A percentile compares a stretch with the other conserved stretches of the same genome.
Conservation (phyloP, 2,888 invertebrate species). For the Amphipyra berbera region DNA sequence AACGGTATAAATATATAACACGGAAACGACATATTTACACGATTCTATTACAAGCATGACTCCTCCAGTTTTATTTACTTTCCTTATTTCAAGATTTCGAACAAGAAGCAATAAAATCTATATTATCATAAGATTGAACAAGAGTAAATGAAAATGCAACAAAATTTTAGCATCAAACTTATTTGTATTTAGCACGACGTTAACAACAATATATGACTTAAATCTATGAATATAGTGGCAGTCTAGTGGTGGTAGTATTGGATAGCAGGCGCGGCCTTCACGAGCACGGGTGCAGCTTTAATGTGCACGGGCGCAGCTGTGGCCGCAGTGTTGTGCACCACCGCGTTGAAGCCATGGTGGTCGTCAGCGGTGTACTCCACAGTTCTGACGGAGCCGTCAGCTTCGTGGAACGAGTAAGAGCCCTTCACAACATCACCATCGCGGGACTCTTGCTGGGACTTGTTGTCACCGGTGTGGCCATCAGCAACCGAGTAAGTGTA, state of each 20-base stretch:
- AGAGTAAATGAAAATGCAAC: conserved; percentile 2
- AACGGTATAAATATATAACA: no score
- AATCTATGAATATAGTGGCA: conserved; percentile 13
- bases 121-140: neutral
- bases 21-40: no score
- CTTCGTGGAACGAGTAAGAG: conserved; percentile 83
- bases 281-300: conserved; percentile 62
- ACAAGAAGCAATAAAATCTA: no score
- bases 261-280: conserved; percentile 64
- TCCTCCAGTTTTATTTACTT: no score
- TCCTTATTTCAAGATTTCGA: no score
- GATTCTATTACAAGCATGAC: no score
- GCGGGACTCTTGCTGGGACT: conserved; percentile 83
- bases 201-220: conserved; percentile 52
- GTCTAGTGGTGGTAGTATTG: conserved; percentile 74
- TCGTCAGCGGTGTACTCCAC: conserved; percentile 87
- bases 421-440: conserved; percentile 87
- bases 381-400: conserved; percentile 85
- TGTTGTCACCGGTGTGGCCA: conserved; percentile 87
- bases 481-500: conserved; percentile 87
- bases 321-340: conserved; percentile 78
- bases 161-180: conserved; percentile 25
- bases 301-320: conserved; percentile 70
- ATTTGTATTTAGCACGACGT: conserved; percentile 67
- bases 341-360: conserved; percentile 82